Percentiles rank a stretch among this genome's conserved stretches.
These are phyloP conservation scores for Andrena fulva DNA, from an alignment of 2,888 invertebrate genomes.

Conservation along the genomic window DNA sequence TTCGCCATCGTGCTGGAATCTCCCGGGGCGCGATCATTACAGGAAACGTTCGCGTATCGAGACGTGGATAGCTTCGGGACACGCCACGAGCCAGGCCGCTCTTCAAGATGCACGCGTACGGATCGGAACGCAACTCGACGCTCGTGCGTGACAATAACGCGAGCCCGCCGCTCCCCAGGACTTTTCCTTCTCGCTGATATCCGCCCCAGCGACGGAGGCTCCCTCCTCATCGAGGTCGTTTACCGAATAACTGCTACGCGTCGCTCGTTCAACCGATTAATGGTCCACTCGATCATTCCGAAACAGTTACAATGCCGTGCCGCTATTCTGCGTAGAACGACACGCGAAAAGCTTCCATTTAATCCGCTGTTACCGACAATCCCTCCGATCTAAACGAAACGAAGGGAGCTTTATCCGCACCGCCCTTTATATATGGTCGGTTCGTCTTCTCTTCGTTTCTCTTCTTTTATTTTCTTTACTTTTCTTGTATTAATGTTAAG, in stretches of 20 bases:
- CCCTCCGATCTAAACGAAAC: neutral
- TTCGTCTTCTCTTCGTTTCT: too few species aligned
- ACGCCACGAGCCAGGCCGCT: slow-evolving; percentile 4
- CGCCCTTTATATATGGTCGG: neutral
- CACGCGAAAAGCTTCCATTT: slow-evolving; percentile 29
- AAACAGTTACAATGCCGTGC: slow-evolving; percentile 48
- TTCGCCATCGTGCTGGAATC: slow-evolving; percentile 5
- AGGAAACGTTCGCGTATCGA: slow-evolving; percentile 38
- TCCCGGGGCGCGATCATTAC: slow-evolving; percentile 34
- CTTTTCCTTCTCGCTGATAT: slow-evolving; percentile 21
- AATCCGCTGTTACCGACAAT: neutral
- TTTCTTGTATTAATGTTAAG: too few species aligned
- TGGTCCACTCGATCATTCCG: slow-evolving; percentile 32
- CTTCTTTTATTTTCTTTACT: too few species aligned
- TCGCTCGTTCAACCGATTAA: slow-evolving; percentile 60
- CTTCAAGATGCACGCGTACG: neutral
- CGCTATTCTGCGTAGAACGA: slow-evolving; percentile 36
- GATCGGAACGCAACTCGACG: slow-evolving; percentile 18
- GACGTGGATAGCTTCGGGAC: slow-evolving; percentile 29
- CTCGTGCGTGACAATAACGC: slow-evolving; percentile 58
- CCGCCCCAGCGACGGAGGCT: slow-evolving; percentile 2
- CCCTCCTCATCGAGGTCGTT: slow-evolving; percentile 48
- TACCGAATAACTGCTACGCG: slow-evolving; percentile 57
- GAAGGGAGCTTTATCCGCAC: neutral
- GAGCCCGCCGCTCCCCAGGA: slow-evolving; percentile 9